Base-by-base conservation (phyloP, 2,113 vertebrate species). In the Donacobius atricapilla region DNA sequence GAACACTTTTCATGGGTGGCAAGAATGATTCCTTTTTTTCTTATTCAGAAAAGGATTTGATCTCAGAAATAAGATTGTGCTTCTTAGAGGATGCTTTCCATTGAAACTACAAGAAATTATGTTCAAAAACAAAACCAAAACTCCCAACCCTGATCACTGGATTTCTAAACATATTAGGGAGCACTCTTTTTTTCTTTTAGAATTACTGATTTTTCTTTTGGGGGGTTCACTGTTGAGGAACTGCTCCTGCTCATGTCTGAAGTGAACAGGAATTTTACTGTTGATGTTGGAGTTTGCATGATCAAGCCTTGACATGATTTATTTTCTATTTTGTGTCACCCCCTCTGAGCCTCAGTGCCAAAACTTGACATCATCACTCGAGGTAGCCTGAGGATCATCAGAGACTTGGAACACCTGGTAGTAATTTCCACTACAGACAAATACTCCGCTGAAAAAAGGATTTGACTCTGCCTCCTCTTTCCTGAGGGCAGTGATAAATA, bases 361-460 rank as follows among this genome's bases (percentile, higher is more conserved):
- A 77, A 96, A 79, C 65, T 89, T 82, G 88, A 57, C 79, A 93
- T 94, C 90, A 76, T 90, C 77, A 69, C 27, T 56, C 44, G 33
- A 51, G 42, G 70, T 76, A 91, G 87, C 89, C 91, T 87, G 58
- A 83, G 84, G 78, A 89, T 75, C 77, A 70, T 48, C 58, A 77
- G 44, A 94, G 37, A 7, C 56, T 70, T 92, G 87, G 90, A 96
- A 95, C 78, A 21, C 68, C 81, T 73, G 72, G 63, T 71, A 73
- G 73, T 92, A 45, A 94, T 95, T 96, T 93, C 89, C 94, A 94
- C 81, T 88, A 70, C 87, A 70, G 73, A 89, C 73, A 96, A 84
- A 83, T 54, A 54, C 58, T 94, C 65, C 72, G 73, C 78, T 95
- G 87, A 65, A 87, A 76, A 57, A 83, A 35, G 42, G 42, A 56